Evolutionary conservation across 1,140 invertebrate species (phyloP).

Genomic region (Idris sp.): DNA sequence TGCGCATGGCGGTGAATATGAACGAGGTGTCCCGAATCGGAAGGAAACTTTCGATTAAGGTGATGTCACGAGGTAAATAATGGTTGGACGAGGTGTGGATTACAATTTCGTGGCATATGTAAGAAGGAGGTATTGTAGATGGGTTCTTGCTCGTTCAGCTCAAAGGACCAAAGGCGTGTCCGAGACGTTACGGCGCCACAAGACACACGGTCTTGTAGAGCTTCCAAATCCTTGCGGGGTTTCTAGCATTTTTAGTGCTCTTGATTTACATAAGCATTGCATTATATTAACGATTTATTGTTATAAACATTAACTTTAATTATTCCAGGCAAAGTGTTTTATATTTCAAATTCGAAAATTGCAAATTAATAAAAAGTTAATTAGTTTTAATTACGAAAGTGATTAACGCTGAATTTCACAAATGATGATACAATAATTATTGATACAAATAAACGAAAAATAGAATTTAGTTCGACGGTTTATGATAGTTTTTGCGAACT

Average conservation of each 20-base stretch:
- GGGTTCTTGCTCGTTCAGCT: constrained; percentile 57
- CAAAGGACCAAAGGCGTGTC: constrained; percentile 64
- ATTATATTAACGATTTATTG: constrained; percentile 25
- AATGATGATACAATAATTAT: too few relatives aligned
- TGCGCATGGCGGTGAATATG: constrained; percentile 46
- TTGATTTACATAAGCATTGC: constrained; percentile 39
- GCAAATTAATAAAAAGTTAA: too few relatives aligned
- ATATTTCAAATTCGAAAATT: too few relatives aligned
- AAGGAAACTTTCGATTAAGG: constrained; percentile 64
- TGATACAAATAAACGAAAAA: too few relatives aligned
- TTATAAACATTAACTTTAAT: constrained; percentile 18
- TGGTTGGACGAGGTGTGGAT: constrained; percentile 60
- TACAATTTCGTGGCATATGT: constrained; percentile 65
- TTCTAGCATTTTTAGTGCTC: constrained; percentile 41
- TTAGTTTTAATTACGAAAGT: too few relatives aligned
- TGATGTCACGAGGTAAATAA: constrained; percentile 61
- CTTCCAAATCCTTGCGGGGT: constrained; percentile 56
- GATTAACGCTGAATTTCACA: too few relatives aligned
- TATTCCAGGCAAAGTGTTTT: too few relatives aligned
- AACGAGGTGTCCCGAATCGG: constrained; percentile 54
- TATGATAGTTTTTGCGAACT: too few relatives aligned
- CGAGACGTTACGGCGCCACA: constrained; percentile 63
- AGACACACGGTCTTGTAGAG: constrained; percentile 60
- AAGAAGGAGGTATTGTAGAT: constrained; percentile 59
- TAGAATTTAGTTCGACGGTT: too few relatives aligned